phyloP scores from a whole-genome alignment of 2,113 vertebrate genomes.

The Cariama cristata region DNA sequence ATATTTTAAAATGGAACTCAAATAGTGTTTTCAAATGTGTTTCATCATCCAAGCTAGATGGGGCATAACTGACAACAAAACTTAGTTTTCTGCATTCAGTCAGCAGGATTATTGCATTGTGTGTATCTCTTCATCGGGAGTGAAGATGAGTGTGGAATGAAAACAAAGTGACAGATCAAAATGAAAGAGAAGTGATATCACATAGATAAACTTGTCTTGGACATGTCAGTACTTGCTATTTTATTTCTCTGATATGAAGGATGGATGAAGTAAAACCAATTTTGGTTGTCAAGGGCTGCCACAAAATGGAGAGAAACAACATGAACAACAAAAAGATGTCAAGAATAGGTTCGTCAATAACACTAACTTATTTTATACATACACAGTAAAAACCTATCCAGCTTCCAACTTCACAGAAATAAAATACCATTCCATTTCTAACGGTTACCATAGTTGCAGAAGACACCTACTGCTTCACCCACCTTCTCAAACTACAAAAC shows the following conservation, averaged over 20 bases:
- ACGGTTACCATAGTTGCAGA: constrained; percentile 41
- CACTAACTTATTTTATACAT: constrained; percentile 60
- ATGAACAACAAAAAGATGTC: constrained; percentile 50
- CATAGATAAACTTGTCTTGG: constrained; percentile 58
- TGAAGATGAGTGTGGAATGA: constrained; percentile 31
- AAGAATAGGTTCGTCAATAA: constrained; percentile 74
- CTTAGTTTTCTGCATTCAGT: neutral
- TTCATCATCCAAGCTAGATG: neutral
- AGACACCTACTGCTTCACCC: constrained; percentile 42
- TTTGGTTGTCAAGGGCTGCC: constrained; percentile 67
- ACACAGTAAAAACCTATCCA: constrained; percentile 53
- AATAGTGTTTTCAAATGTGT: neutral
- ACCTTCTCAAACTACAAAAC: neutral
- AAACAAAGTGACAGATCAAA: constrained; percentile 61
- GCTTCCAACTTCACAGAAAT: constrained; percentile 61
- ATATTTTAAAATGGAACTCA: neutral
- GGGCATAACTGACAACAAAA: neutral
- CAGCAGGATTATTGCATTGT: neutral
- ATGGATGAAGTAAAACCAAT: constrained; percentile 71
- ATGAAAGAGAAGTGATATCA: constrained; percentile 53
- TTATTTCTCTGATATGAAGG: constrained; percentile 62
- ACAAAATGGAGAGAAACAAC: constrained; percentile 59
- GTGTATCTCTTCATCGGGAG: neutral
- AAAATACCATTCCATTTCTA: constrained; percentile 35
- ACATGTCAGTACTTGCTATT: constrained; percentile 47